These are phyloP conservation scores for Mactra quadrangularis DNA, from an alignment of 1,140 invertebrate genomes.

Conservation along the genomic window DNA sequence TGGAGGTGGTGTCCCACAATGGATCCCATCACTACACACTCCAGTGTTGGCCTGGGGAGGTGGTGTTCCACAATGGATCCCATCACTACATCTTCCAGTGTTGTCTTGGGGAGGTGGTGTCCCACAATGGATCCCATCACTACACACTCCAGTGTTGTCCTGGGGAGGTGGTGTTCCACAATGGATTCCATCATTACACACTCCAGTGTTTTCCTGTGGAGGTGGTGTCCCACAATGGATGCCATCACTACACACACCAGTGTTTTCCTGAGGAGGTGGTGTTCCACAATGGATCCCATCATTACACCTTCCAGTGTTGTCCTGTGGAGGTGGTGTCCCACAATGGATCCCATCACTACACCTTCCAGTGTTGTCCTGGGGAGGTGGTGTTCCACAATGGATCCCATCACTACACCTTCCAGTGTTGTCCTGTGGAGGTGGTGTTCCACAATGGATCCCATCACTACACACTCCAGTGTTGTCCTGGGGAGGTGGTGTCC, in stretches of 20 bases:
- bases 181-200: conserved; percentile 37
- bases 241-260: conserved; percentile 52
- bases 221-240: conserved; percentile 55
- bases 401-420: conserved; percentile 47
- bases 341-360: conserved; percentile 58
- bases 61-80: conserved; percentile 48
- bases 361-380: neutral
- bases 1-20: conserved; percentile 62
- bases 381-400: conserved; percentile 59
- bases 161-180: conserved; percentile 31
- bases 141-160: conserved; percentile 26
- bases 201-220: conserved; percentile 1
- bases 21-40: conserved; percentile 56
- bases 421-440: conserved; percentile 35
- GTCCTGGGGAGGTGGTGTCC: conserved; percentile 23
- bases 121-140: conserved; percentile 55
- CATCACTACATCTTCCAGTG: conserved; percentile 44
- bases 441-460: conserved; percentile 56
- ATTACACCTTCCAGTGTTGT: conserved; percentile 34
- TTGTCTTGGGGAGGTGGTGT: conserved; percentile 35
- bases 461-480: no score
- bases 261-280: conserved; percentile 22
- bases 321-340: conserved; percentile 51
- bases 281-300: conserved; percentile 59
- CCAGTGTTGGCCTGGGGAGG: neutral